phyloP scores from a whole-genome alignment of 1,140 invertebrate species.

The Neodiprion virginianus region DNA sequence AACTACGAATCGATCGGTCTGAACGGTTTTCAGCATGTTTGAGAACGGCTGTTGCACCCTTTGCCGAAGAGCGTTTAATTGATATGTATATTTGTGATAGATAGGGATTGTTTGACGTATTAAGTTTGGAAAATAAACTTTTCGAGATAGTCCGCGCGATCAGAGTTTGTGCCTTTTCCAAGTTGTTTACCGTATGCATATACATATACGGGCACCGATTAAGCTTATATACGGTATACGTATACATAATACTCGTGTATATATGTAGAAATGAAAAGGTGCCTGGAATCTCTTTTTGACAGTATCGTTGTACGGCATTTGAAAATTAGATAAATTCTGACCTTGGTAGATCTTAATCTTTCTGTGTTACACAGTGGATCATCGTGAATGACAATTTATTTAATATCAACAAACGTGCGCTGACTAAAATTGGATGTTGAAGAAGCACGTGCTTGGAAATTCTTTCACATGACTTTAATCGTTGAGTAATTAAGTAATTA shows the following conservation, averaged over 20 bases:
- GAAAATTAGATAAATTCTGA: background rate
- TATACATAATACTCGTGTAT: background rate
- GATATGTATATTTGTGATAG: background rate
- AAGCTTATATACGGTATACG: too few relatives aligned
- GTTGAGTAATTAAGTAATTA: constrained; percentile 15
- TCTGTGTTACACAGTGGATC: background rate
- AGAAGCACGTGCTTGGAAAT: background rate
- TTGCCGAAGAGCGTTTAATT: background rate
- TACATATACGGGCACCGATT: too few relatives aligned
- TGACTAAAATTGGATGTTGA: background rate
- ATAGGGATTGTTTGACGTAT: background rate
- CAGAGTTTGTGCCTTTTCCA: background rate
- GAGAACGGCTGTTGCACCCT: background rate
- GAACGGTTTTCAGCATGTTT: too few relatives aligned
- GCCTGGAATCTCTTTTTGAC: background rate
- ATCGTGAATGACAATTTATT: background rate
- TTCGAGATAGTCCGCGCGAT: background rate
- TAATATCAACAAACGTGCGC: background rate
- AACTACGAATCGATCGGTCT: too few relatives aligned
- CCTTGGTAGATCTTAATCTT: background rate
- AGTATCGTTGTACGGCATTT: background rate
- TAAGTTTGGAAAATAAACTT: constrained; percentile 1
- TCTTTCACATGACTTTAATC: constrained; percentile 1
- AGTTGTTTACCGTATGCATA: background rate
- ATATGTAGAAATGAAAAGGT: background rate